Evolutionary conservation across 1,140 invertebrate species (phyloP).

Genomic region (Nasonia longicornis): DNA sequence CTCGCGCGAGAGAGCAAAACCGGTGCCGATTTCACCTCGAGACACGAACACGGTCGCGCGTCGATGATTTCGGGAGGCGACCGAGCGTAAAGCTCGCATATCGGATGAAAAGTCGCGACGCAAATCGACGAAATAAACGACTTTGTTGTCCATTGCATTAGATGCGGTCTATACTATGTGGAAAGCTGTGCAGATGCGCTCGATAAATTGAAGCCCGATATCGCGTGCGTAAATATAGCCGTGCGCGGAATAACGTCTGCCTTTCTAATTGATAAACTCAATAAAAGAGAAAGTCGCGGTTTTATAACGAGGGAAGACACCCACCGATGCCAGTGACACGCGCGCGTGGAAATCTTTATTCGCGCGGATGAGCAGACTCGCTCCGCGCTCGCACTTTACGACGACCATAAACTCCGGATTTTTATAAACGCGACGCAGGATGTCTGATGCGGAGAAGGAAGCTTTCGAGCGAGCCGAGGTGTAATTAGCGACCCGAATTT

Average conservation of each 20-base stretch:
- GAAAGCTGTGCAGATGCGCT: not conserved
- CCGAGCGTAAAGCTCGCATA: not conserved
- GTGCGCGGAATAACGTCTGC: not conserved
- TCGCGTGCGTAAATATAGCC: not conserved
- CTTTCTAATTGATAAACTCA: constrained; percentile 31
- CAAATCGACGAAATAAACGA: not conserved
- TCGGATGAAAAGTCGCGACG: not conserved
- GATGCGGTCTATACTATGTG: too few relatives aligned
- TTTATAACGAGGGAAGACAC: not conserved
- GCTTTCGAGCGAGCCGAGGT: not conserved
- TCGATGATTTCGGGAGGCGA: not conserved
- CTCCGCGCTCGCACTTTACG: not conserved
- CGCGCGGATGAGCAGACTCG: not conserved
- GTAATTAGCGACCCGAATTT: not conserved
- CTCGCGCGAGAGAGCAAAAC: not conserved
- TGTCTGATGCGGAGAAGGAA: not conserved
- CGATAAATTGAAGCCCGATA: not conserved
- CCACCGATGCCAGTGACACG: not conserved
- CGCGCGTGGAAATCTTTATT: not conserved
- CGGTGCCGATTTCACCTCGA: not conserved
- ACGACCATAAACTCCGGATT: not conserved
- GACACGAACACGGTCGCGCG: too few relatives aligned
- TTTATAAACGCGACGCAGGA: not conserved
- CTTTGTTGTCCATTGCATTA: not conserved
- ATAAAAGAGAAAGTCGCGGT: constrained; percentile 14